Conservation (phyloP, 2,888 invertebrate species). For the Acrocyrtus sp. region DNA sequence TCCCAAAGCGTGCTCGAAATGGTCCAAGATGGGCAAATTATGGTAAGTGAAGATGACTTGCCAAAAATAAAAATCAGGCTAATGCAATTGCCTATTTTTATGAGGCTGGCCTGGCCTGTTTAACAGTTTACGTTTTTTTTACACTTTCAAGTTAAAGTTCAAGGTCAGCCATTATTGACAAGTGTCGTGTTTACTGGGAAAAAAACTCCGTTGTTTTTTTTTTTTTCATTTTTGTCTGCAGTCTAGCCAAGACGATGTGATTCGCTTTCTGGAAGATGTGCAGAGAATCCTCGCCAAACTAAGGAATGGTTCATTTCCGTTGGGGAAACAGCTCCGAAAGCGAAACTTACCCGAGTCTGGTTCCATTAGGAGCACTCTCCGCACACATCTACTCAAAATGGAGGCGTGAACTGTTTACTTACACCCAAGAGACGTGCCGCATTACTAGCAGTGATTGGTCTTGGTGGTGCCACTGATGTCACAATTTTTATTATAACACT, state of each 20-base stretch:
- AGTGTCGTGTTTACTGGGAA: neutral
- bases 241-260: conserved; percentile 81
- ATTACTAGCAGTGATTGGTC: too few relatives aligned
- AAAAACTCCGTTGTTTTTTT: neutral
- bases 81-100: too few relatives aligned
- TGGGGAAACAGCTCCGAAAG: too few relatives aligned
- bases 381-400: too few relatives aligned
- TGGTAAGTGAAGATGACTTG: conserved; percentile 39
- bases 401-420: too few relatives aligned
- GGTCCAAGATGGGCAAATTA: conserved; percentile 73
- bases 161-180: neutral
- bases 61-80: neutral
- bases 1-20: conserved; percentile 81
- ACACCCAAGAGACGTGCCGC: too few relatives aligned
- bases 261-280: conserved; percentile 79
- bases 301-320: too few relatives aligned
- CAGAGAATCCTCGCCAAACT: conserved; percentile 79
- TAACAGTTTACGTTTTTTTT: neutral
- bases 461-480: too few relatives aligned
- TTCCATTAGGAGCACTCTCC: too few relatives aligned
- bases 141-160: neutral
- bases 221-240: conserved; percentile 65
- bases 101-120: too few relatives aligned
- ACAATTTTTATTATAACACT: too few relatives aligned
- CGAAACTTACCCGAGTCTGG: too few relatives aligned